Evolutionary conservation across 2,797 vertebrate species (phyloP).

Genomic region (Podarcis siculus): DNA sequence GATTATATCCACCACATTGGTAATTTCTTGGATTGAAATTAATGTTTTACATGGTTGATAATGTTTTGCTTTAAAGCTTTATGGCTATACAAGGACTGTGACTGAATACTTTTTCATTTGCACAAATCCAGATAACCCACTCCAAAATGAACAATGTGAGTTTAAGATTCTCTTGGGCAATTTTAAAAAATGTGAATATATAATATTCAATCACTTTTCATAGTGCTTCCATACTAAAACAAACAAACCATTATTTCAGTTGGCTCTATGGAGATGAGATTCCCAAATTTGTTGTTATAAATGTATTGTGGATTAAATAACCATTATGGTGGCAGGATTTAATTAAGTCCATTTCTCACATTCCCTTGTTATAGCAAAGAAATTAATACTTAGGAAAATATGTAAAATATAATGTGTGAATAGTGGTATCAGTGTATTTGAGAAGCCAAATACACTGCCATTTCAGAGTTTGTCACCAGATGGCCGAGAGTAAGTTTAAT

Average conservation of each 20-base stretch:
- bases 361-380: background rate
- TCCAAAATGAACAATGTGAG: background rate
- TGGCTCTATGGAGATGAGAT: background rate
- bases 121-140: background rate
- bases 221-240: background rate
- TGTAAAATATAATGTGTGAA: background rate
- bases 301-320: background rate
- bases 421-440: background rate
- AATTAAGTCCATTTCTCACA: background rate
- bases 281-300: background rate
- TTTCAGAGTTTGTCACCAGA: background rate
- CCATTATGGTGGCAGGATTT: background rate
- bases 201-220: background rate
- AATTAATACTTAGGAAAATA: background rate
- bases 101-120: background rate
- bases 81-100: background rate
- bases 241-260: background rate
- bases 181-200: background rate
- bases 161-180: background rate
- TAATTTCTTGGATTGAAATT: constrained; percentile 55
- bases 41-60: background rate
- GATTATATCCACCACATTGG: constrained; percentile 87
- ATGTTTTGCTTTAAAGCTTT: background rate
- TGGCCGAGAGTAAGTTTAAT: background rate
- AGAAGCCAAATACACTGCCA: background rate